A percentile compares a stretch with the other conserved stretches of the same genome.
phyloP scores from a whole-genome alignment of 2,113 vertebrate species.

The Sus scrofa region DNA sequence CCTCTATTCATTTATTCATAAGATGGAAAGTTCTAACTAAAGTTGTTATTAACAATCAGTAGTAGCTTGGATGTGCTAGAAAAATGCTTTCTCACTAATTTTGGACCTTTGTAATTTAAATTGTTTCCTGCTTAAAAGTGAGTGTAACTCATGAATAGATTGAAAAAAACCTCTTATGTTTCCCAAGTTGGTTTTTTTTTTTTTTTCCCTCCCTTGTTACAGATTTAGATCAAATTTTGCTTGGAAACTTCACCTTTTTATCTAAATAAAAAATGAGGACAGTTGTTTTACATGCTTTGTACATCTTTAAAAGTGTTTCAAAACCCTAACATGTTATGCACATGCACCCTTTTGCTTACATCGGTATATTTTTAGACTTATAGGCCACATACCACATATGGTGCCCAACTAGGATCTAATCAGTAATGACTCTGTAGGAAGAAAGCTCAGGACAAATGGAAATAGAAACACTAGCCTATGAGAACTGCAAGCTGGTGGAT shows the following conservation, averaged over 20 bases:
- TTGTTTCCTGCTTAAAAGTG: slow-evolving; percentile 1
- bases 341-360: background rate
- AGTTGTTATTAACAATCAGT: slow-evolving; percentile 27
- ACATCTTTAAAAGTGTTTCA: slow-evolving; percentile 1
- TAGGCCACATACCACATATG: background rate
- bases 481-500: background rate
- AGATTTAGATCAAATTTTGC: slow-evolving; percentile 35
- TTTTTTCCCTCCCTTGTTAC: background rate
- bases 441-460: background rate
- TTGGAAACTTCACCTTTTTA: slow-evolving; percentile 31
- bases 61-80: background rate
- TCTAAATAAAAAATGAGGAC: background rate
- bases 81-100: background rate
- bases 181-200: background rate
- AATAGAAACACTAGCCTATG: background rate
- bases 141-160: slow-evolving; percentile 9
- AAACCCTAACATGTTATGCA: background rate
- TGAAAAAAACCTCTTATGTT: slow-evolving; percentile 39
- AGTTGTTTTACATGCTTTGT: background rate
- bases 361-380: background rate
- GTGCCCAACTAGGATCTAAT: background rate
- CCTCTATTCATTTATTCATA: slow-evolving; percentile 45
- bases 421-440: background rate
- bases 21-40: background rate
- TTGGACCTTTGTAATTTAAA: slow-evolving; percentile 9